These are phyloP conservation scores for Pontoporia blainvillei DNA, from an alignment of 2,113 vertebrate species.

Conservation along the genomic window DNA sequence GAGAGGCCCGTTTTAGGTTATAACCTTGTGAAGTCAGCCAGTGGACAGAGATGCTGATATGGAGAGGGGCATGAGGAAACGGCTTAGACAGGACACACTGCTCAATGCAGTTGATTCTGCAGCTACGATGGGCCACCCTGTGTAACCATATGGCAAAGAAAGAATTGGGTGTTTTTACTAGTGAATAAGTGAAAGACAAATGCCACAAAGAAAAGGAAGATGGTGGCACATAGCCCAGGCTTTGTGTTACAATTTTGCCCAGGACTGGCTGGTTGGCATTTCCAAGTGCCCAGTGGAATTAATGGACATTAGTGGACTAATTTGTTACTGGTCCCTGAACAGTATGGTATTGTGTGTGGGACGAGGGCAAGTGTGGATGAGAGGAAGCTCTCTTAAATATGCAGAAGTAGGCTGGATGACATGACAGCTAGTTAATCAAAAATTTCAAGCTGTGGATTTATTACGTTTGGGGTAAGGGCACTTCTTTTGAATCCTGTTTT, in stretches of 20 bases:
- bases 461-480: slow-evolving; percentile 11
- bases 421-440: background rate
- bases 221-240: background rate
- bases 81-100: background rate
- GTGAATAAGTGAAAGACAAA: background rate
- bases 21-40: background rate
- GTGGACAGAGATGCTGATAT: background rate
- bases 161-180: background rate
- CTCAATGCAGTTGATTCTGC: background rate
- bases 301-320: background rate
- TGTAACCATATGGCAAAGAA: background rate
- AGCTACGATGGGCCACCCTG: background rate
- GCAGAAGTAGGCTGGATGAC: background rate
- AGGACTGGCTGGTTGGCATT: background rate
- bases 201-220: background rate
- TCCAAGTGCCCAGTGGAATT: background rate
- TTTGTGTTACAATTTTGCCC: background rate
- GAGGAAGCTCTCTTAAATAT: background rate
- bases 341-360: background rate
- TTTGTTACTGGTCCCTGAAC: background rate
- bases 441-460: slow-evolving; percentile 21
- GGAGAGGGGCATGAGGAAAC: background rate
- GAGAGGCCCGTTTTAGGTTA: background rate
- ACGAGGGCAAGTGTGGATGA: background rate
- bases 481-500: slow-evolving; percentile 54